Percentiles rank a stretch among this genome's conserved stretches.
These are phyloP conservation scores for Nebria salina DNA, from an alignment of 2,888 invertebrate species.

Conservation along the genomic window DNA sequence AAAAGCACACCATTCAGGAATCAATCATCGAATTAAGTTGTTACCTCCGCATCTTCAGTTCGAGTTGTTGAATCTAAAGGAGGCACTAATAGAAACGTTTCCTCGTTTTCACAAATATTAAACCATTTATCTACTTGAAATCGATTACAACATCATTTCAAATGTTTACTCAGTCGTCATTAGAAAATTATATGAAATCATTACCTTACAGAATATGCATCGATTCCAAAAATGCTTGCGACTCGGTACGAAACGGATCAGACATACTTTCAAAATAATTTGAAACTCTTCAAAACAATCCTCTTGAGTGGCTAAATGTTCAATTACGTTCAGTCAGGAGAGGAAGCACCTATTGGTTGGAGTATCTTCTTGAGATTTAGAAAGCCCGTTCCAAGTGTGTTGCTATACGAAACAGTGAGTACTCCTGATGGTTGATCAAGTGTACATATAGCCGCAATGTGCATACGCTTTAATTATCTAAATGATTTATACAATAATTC, in stretches of 20 bases:
- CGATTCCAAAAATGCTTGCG: too few relatives aligned
- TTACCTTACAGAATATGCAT: too few relatives aligned
- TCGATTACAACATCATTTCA: background rate
- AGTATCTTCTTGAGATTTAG: background rate
- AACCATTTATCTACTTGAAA: background rate
- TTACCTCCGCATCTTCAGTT: background rate
- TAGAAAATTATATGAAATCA: background rate
- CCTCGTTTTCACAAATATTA: background rate
- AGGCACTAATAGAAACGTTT: background rate
- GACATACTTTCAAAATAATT: too few relatives aligned
- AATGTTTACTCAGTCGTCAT: background rate
- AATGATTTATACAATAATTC: constrained; percentile 19
- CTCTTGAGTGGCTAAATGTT: background rate
- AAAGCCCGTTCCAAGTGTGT: background rate
- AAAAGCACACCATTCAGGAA: background rate
- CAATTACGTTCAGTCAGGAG: background rate
- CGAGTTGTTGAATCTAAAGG: background rate
- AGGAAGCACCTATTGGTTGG: background rate
- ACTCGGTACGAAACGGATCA: too few relatives aligned
- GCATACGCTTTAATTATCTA: background rate
- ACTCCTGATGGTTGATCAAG: background rate
- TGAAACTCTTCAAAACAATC: background rate
- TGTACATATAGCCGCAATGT: background rate
- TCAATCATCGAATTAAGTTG: background rate
- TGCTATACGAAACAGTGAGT: background rate